A percentile compares a stretch with the other conserved stretches of the same genome.
Evolutionary conservation across 2,797 vertebrate species (phyloP).

Genomic region (Momotus momota): DNA sequence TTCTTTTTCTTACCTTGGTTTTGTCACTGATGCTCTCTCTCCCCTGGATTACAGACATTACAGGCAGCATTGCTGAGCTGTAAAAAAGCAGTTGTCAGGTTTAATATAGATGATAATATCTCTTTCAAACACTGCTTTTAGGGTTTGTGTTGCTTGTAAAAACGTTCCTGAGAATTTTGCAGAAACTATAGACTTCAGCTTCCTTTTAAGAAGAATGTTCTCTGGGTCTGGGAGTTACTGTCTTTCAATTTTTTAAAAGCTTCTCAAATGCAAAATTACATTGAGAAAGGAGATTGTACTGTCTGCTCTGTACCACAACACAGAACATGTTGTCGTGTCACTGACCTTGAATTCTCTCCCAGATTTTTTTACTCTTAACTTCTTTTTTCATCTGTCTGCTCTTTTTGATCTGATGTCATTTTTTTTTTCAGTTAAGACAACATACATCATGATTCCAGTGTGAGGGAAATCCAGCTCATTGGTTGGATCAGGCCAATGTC

Average conservation of each 20-base stretch:
- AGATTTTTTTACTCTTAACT: neutral
- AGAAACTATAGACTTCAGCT: neutral
- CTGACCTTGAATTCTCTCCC: neutral
- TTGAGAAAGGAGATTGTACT: neutral
- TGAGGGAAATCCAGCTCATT: neutral
- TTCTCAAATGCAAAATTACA: neutral
- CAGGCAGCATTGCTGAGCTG: neutral
- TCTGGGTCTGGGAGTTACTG: neutral
- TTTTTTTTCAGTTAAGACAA: constrained; percentile 39
- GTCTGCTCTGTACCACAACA: neutral
- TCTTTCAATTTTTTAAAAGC: neutral
- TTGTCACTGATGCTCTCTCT: neutral
- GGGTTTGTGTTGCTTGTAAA: neutral
- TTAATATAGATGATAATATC: neutral
- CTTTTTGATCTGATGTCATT: neutral
- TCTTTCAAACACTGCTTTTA: neutral
- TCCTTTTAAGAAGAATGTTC: neutral
- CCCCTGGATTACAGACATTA: neutral
- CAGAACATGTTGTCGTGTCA: neutral
- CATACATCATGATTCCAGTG: neutral
- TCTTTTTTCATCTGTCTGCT: constrained; percentile 1
- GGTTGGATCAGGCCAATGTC: neutral
- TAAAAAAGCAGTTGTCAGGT: neutral
- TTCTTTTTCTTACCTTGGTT: neutral
- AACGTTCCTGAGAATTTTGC: neutral